phyloP scores from a whole-genome alignment of 2,888 invertebrate species.

The Callyntrura sp. region DNA sequence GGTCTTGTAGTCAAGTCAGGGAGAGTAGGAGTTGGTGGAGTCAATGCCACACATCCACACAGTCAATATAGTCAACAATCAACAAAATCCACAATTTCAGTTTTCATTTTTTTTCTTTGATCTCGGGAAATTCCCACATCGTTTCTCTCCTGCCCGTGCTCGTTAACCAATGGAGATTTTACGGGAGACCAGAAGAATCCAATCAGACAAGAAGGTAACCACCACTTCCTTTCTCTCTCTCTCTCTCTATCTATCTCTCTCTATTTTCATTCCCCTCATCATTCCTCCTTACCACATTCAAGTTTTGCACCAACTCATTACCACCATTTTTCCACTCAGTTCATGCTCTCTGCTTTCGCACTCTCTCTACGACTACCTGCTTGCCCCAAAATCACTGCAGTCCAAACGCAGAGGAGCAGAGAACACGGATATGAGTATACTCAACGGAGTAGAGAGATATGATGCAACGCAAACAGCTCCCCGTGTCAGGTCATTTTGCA shows the following conservation, averaged over 20 bases:
- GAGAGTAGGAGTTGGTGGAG: neutral
- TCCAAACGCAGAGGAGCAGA: too few species aligned
- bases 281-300: neutral
- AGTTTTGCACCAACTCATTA: neutral
- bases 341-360: neutral
- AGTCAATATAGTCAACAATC: conserved; percentile 17
- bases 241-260: neutral
- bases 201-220: conserved; percentile 70
- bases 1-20: neutral
- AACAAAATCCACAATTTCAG: neutral
- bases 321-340: neutral
- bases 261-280: neutral
- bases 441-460: too few species aligned
- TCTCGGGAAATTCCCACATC: conserved; percentile 28
- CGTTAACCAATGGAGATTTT: conserved; percentile 68
- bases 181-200: conserved; percentile 65
- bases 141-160: neutral
- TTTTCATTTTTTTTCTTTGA: conserved; percentile 35
- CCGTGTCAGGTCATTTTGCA: neutral
- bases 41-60: neutral
- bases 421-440: too few species aligned
- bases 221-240: neutral
- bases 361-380: neutral
- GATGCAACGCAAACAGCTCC: too few species aligned
- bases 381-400: too few species aligned